phyloP scores from a whole-genome alignment of 2,888 invertebrate genomes.

The Drosophila maculinotata region DNA sequence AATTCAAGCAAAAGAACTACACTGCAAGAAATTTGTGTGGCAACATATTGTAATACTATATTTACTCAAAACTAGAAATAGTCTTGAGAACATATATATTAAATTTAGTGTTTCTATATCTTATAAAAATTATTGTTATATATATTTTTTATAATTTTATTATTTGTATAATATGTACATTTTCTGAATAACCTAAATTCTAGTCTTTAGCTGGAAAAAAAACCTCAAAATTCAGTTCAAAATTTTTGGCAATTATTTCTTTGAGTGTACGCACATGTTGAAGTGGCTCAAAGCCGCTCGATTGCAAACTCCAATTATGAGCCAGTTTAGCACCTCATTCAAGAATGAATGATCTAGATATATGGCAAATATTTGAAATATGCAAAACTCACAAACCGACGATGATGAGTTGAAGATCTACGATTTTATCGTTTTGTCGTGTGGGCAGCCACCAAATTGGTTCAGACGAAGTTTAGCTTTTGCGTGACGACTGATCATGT shows the following conservation, averaged over 20 bases:
- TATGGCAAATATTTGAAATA: constrained; percentile 11
- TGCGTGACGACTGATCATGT: constrained; percentile 59
- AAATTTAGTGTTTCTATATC: too few species aligned
- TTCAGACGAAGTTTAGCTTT: constrained; percentile 22
- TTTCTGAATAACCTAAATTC: too few species aligned
- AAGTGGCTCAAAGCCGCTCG: constrained; percentile 3
- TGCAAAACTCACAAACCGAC: constrained; percentile 3
- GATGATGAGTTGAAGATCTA: constrained; percentile 8
- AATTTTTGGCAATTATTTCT: too few species aligned
- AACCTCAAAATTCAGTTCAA: too few species aligned
- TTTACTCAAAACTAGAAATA: too few species aligned
- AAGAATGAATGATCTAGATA: constrained; percentile 31
- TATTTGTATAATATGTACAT: too few species aligned
- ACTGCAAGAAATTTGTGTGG: constrained; percentile 30
- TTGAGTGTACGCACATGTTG: constrained; percentile 17
- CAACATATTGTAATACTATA: background rate
- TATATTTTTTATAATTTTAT: background rate
- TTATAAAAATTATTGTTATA: background rate
- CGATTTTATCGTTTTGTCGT: constrained; percentile 22
- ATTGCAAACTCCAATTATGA: constrained; percentile 16
- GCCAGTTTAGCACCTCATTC: constrained; percentile 42
- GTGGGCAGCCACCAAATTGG: constrained; percentile 57
- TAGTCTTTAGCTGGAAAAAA: too few species aligned
- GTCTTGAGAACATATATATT: background rate
- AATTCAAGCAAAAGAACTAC: constrained; percentile 34